A percentile compares a stretch with the other conserved stretches of the same genome.
These are phyloP conservation scores for Rousettus leschenaultii DNA, from an alignment of 2,113 vertebrate genomes.

Conservation along the genomic window DNA sequence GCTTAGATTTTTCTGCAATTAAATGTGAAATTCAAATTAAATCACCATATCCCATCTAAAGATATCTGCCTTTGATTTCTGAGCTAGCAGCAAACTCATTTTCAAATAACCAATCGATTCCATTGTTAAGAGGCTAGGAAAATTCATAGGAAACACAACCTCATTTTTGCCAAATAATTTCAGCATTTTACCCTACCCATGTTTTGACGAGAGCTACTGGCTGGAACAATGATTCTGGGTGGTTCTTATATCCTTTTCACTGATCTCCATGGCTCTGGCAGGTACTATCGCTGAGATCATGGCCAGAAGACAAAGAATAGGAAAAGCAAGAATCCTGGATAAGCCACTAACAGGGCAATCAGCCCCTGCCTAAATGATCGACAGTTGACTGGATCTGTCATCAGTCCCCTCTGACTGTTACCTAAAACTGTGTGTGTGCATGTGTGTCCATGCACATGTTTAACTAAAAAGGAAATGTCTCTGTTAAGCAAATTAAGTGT, in stretches of 20 bases:
- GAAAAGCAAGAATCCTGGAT: background rate
- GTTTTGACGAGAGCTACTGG: slow-evolving; percentile 16
- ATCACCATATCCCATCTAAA: slow-evolving; percentile 12
- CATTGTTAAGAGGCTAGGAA: background rate
- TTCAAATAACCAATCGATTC: slow-evolving; percentile 14
- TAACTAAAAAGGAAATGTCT: slow-evolving; percentile 1
- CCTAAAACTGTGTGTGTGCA: background rate
- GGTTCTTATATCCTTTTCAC: background rate
- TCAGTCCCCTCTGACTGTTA: background rate
- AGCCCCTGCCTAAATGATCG: background rate
- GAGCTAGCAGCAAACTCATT: slow-evolving; percentile 39
- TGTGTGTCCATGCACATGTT: background rate
- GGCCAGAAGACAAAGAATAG: background rate
- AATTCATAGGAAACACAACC: slow-evolving; percentile 14
- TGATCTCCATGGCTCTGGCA: background rate
- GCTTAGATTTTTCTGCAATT: slow-evolving; percentile 92
- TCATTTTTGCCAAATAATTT: slow-evolving; percentile 26
- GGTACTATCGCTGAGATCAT: background rate
- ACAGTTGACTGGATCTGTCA: background rate
- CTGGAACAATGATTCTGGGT: background rate
- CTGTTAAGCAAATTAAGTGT: slow-evolving; percentile 4
- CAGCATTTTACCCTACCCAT: background rate
- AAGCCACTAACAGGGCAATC: background rate
- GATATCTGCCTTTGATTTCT: slow-evolving; percentile 48
- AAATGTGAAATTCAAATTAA: slow-evolving; percentile 72